Base-by-base conservation (phyloP, 2,797 vertebrate genomes). In the Xenops minutus region DNA sequence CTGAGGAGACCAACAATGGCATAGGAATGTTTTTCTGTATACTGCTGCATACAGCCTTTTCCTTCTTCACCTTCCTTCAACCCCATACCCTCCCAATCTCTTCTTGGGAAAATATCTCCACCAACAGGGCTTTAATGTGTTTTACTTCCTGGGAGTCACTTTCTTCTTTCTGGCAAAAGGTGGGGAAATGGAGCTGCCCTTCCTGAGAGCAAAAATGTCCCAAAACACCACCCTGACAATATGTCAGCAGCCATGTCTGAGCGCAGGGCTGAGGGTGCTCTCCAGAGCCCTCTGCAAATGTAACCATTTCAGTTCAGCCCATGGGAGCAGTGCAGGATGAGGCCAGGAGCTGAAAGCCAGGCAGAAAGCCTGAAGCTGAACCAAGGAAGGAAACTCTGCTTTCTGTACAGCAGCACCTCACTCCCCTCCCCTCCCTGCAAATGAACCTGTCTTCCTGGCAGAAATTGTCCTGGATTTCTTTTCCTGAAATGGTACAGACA, bases 341-440 rank as follows among this genome's bases (percentile, higher is more conserved):
- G 37, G 39, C 62, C 74, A 44, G 41, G 36, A n/a, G 32, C 46
- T 0, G 0, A 48, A 39, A 0, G 0, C 4, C 2, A 2, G 14
- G 12, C 59, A 76, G 59, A 76, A 88, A 73, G 46, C 23, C 26
- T 79, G 34, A 10, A 37, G 32, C 43, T 62, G 46, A 64, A 43
- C 7, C 14, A 37, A 49, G 39, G 34, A 61, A 56, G 5, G 12
- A 87, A 66, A 6, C 16, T 6, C 5, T 17, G 29, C 55, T 66
- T 80, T 73, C 46, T 75, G 58, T 52, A 59, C 14, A n/a, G 17
- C 55, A 85, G 41, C 26, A 43, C 4, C 5, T 88, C 23, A 8
- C 9, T 3, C 9, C 10, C 3, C 12, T 7, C 10, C 14, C 30
- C 41, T 23, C 21, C 21, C 30, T 8, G 19, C 30, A 62, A 91